These are phyloP conservation scores for Kryptopterus vitreolus DNA, from an alignment of 2,797 vertebrate genomes.

Conservation along the genomic window DNA sequence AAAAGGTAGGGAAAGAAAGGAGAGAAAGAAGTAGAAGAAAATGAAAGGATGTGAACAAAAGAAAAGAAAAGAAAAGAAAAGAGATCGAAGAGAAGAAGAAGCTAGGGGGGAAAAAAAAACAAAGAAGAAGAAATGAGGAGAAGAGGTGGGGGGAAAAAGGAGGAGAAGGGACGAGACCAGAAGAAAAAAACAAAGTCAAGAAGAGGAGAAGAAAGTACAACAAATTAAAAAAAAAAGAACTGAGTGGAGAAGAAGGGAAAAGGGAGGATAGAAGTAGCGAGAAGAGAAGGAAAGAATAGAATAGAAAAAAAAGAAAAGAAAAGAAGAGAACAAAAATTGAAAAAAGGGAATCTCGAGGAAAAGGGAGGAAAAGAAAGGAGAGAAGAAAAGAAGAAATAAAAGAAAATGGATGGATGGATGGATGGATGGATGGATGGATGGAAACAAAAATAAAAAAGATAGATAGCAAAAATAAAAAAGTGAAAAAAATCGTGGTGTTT, in stretches of 20 bases:
- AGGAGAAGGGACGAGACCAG: constrained; percentile 14
- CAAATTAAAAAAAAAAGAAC: constrained; percentile 37
- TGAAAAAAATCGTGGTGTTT: constrained; percentile 15
- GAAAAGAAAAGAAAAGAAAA: neutral
- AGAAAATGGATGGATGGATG: no score
- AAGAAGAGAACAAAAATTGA: constrained; percentile 55
- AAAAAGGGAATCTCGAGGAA: no score
- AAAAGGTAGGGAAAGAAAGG: neutral
- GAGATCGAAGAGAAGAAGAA: neutral
- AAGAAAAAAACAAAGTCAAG: neutral
- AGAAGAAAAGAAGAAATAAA: constrained; percentile 30
- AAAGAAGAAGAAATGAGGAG: neutral
- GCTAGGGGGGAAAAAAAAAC: neutral
- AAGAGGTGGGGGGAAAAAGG: constrained; percentile 35
- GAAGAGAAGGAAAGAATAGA: no score
- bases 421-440: no score
- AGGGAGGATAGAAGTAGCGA: no score
- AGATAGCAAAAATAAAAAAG: constrained; percentile 7
- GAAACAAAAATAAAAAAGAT: no score
- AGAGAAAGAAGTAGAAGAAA: constrained; percentile 39
- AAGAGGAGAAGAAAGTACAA: neutral
- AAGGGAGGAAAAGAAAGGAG: constrained; percentile 40
- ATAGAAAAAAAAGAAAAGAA: neutral
- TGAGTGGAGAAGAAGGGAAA: no score
- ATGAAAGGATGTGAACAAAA: neutral